Conservation (phyloP, 1,140 invertebrate genomes). For the Drosophila nigrodunni region DNA sequence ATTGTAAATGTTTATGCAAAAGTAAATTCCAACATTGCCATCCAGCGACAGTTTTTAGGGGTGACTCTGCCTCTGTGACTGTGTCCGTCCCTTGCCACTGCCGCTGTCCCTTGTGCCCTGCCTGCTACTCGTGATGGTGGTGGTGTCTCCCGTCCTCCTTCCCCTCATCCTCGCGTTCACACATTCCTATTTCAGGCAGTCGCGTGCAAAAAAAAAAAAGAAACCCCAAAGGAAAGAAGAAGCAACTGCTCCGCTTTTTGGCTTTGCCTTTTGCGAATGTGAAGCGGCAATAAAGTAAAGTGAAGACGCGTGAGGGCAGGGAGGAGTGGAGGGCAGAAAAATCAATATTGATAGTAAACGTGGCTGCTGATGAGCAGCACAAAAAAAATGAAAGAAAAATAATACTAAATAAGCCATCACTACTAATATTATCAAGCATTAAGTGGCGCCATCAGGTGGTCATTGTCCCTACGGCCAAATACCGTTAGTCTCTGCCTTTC, state of each 20-base stretch:
- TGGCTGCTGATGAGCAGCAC: constrained; percentile 28
- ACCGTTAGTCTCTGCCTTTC: background rate
- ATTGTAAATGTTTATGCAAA: constrained; percentile 69
- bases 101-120: constrained; percentile 1
- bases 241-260: constrained; percentile 33
- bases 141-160: constrained; percentile 36
- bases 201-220: constrained; percentile 56
- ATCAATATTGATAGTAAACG: constrained; percentile 73
- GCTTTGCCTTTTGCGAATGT: constrained; percentile 45
- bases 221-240: constrained; percentile 34
- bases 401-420: constrained; percentile 9
- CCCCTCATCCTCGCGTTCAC: constrained; percentile 10
- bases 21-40: constrained; percentile 73
- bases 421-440: constrained; percentile 10
- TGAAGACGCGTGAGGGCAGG: constrained; percentile 36
- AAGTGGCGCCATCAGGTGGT: constrained; percentile 70
- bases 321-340: constrained; percentile 42
- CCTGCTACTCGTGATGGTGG: constrained; percentile 32
- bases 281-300: constrained; percentile 68
- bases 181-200: constrained; percentile 50
- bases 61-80: constrained; percentile 41
- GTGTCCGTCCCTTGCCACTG: background rate
- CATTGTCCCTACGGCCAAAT: constrained; percentile 58
- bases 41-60: constrained; percentile 48
- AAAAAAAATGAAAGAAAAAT: too few relatives aligned